These are phyloP conservation scores for Apis laboriosa DNA, from an alignment of 1,140 invertebrate species.

Conservation along the genomic window DNA sequence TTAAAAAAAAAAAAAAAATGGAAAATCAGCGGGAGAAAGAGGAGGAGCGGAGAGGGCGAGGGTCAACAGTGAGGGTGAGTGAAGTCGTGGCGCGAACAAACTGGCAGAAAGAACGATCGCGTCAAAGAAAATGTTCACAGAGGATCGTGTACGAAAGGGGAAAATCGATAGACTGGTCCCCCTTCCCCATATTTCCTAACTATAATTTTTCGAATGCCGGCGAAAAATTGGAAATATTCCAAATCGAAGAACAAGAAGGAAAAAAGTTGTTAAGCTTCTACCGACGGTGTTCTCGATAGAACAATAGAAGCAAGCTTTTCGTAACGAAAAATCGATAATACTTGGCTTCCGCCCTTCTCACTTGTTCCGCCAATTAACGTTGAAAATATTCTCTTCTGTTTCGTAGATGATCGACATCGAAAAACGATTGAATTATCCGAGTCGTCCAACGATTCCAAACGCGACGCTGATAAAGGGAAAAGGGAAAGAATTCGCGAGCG, in stretches of 20 bases:
- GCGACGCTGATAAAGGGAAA: too few species aligned
- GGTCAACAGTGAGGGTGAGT: slow-evolving; percentile 11
- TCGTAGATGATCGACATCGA: not conserved
- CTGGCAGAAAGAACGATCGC: slow-evolving; percentile 51
- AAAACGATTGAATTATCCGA: too few species aligned
- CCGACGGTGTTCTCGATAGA: not conserved
- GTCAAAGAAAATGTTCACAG: slow-evolving; percentile 40
- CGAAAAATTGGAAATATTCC: not conserved
- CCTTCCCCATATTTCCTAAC: not conserved
- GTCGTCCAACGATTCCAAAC: too few species aligned
- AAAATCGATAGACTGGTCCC: slow-evolving; percentile 44
- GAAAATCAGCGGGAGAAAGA: slow-evolving; percentile 45
- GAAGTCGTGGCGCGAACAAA: slow-evolving; percentile 30
- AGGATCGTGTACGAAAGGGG: not conserved
- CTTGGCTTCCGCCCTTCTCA: not conserved
- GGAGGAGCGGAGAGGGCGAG: slow-evolving; percentile 11
- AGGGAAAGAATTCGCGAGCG: too few species aligned
- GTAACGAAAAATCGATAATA: slow-evolving; percentile 25
- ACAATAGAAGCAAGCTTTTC: too few species aligned
- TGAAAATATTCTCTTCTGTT: not conserved
- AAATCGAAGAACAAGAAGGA: too few species aligned
- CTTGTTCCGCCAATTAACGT: slow-evolving; percentile 28
- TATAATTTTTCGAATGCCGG: slow-evolving; percentile 17
- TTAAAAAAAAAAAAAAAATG: slow-evolving; percentile 69
- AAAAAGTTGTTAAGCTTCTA: not conserved